Base-by-base conservation (phyloP, 2,888 invertebrate genomes). In the Sturmia bella region DNA sequence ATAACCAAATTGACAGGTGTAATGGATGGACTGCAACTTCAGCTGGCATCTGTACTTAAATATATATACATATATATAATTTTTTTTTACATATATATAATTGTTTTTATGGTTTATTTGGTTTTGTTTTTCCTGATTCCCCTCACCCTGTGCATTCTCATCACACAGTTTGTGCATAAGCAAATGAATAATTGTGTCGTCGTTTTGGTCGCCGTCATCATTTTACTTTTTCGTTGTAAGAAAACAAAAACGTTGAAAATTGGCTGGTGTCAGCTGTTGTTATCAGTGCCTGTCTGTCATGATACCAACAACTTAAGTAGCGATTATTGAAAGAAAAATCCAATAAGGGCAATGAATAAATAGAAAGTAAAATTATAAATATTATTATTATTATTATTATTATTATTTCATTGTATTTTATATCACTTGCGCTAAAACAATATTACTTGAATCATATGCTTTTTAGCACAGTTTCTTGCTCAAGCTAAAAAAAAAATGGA, bases 1-100 rank as follows among this genome's bases (percentile, higher is more conserved):
- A 84, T 79, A 70, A 77, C 63, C 54, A 78, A 82, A 76, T 64
- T 82, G 81, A 66, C 81, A 84, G 81, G 84, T 84, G 84, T 79
- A 84, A 84, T 76, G 69, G 59, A 82, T 82, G 64, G 78, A 70
- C 74, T 78, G 43, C 41, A 43, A 52, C 50, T 69, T n/a, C 19
- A 17, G 17, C 50, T 57, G 43, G 13, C 59, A 50, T 43, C 19
- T 32, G 21, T 27, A 56, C 56, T 54, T 64, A 56, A 45, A 48
- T 37, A 41, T 43, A 21, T 32, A 32, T 32, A 9, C 9, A 32
- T 7, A 32, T 7, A 32, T 9, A 9, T 7, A 6, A 3, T 32
- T 27, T 27, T 52, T 17, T 13, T 54, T 24, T 56, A 59, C 52
- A 59, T 73, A n/a, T n/a, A n/a, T n/a, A n/a, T n/a, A n/a, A n/a